Evolutionary conservation across 1,140 invertebrate genomes (phyloP), one percentile per base, ranked within the genome.

Genomic region (Diorhabda carinulata): DNA sequence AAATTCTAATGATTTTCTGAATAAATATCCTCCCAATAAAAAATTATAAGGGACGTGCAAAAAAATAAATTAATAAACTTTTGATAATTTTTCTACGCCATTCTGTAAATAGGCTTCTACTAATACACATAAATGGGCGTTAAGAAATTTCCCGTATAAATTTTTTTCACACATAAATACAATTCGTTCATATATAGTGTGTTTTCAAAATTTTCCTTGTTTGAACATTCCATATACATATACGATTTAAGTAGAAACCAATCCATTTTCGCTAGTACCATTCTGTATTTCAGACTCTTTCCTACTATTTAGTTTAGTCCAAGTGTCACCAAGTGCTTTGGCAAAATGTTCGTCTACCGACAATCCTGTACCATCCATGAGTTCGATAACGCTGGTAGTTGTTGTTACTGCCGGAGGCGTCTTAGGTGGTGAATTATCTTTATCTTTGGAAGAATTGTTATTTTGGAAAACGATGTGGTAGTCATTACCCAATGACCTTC

Each of bases 281-380:
- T 61, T 76, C 68, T 77, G 77, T 0, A 77, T 68, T 68, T 78
- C 72, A 43, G 72, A 66, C 57, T 79, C 77, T 72, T 80, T 79
- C 63, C 79, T 77, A n/a, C 47, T 52, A 61, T 79, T 81, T 72
- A 98, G 85, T 81, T 93, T 91, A 68, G 90, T 87, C 95, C 95
- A 98, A 0, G 94, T 97, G 70, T 96, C 94, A 2, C 95, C 95
- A 4, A 98, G 84, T 2, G 96, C 95, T 85, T 98, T 97, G 8
- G 95, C 94, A 82, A 98, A 98, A 79, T 98, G 96, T 81, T 98
- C 96, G 83, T 98, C 96, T 10, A 98, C 94, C 7, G 78, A 79
- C 42, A 81, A 57, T 41, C 77, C 78, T 5, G 78, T 72, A 9
- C 73, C 75, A 64, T 80, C 78, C 74, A 79, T 78, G 57, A 78